Evolutionary conservation across 2,113 vertebrate species (phyloP), one percentile per base, ranked within the genome.

Genomic region (Solea senegalensis): DNA sequence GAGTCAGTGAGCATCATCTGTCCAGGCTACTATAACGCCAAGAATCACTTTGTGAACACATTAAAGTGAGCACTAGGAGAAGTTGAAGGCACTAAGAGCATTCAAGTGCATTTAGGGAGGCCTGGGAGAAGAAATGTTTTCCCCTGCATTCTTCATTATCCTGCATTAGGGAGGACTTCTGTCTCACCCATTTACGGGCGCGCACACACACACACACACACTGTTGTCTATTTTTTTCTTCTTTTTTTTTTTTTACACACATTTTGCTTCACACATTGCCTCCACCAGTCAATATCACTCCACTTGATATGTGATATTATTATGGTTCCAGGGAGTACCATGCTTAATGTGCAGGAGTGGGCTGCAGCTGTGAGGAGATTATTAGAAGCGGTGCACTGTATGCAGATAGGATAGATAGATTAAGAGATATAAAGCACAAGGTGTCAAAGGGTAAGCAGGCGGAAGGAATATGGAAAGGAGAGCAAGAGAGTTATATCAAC

Each of bases 241-340:
- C 21, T 21, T 1, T 21, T 21, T 21, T 21, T 51, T 52, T 50
- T 51, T 57, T 60, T 49, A 65, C 76, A 76, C 75, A 75, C 60
- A 69, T 14, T 66, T 52, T 13, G 44, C 57, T 44, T 41, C 78
- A 51, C 75, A 81, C 72, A 54, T 10, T 9, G 26, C 68, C 62
- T 72, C 60, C 55, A 64, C 59, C 54, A 8, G 1, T 62, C 67
- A 64, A 76, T 69, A 87, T 72, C 72, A 76, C 85, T 83, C 79
- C 78, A 81, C 82, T 90, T 88, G 90, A 90, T 88, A 88, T 72
- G 70, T 81, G 85, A 91, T 92, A 90, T 89, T 74, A 89, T 88
- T 89, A 87, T 79, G 64, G 59, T 76, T 77, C 69, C 65, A 72
- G 65, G 55, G 74, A 86, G 76, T 40, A 61, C 82, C 34, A 21